phyloP scores from a whole-genome alignment of 2,888 invertebrate genomes.

The Dioctria linearis region DNA sequence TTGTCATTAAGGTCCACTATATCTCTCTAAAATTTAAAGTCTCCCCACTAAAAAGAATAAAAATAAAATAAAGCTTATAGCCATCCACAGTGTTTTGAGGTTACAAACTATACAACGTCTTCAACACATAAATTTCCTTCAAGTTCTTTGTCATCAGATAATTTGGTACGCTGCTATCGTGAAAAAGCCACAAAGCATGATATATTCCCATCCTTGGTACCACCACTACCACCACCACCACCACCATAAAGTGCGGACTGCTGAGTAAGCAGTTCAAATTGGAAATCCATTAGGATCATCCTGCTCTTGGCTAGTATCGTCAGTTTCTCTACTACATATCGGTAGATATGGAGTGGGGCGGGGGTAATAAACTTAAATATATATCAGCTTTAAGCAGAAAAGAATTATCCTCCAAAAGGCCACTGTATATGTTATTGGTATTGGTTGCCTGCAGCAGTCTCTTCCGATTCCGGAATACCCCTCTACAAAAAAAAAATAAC shows the following conservation, averaged over 20 bases:
- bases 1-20: too few relatives aligned
- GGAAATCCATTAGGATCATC: background rate
- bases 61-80: too few relatives aligned
- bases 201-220: background rate
- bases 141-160: constrained; percentile 34
- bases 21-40: too few relatives aligned
- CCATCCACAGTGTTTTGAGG: too few relatives aligned
- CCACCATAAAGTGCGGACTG: background rate
- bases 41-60: too few relatives aligned
- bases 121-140: background rate
- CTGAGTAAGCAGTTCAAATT: constrained; percentile 35
- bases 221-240: background rate
- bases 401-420: constrained; percentile 24
- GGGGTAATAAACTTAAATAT: constrained; percentile 19
- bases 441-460: constrained; percentile 22
- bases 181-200: background rate
- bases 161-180: constrained; percentile 10
- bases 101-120: too few relatives aligned
- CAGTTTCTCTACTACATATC: constrained; percentile 13
- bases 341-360: background rate
- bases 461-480: background rate
- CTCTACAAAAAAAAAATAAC: constrained; percentile 3
- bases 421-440: background rate
- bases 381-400: constrained; percentile 26
- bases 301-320: background rate